Base-by-base conservation (phyloP, 2,797 vertebrate genomes). In the Rhinella marina region DNA sequence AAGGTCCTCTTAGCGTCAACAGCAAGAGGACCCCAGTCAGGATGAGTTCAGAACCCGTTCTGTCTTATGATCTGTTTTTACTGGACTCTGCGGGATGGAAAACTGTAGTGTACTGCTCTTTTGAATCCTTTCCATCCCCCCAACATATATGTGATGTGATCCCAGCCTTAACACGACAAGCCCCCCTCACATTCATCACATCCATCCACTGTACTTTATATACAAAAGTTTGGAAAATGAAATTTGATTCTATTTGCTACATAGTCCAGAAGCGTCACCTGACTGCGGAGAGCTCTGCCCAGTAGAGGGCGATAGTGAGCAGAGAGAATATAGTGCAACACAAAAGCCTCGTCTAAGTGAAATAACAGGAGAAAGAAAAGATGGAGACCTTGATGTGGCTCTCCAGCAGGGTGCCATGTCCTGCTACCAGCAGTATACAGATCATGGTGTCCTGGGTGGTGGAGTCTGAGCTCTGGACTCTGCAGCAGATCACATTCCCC, bases 371-470 rank as follows among this genome's bases (percentile, higher is more conserved):
- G 17, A 1, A 2, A 66, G 66, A 68, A 27, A 68, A 54, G 59
- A 56, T 3, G 7, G 7, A 79, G 79, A 96, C 96, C 95, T 95
- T 95, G 6, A 97, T 95, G 70, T 96, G 95, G 0, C 92, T 90
- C 89, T 97, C 94, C 70, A 96, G 90, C 8, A 96, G 81, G 16
- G 96, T 93, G 73, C 94, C 95, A 86, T 96, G 96, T 0, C 96
- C 96, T 23, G 96, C 96, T 5, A 97, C 96, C 81, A 97, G 90
- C 66, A 96, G 91, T 25, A 97, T 93, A 10, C 96, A 96, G 82
- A 97, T 96, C 95, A 96, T 96, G 1, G 56, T 48, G 87, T 57
- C 48, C 87, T 8, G 56, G 59, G 21, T 6, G 27, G 17, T n/a
- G 57, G 25, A 64, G 12, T 68, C 41, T 19, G n/a, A 41, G 50